phyloP scores from a whole-genome alignment of 2,888 invertebrate genomes.

The Crematogaster levior region DNA sequence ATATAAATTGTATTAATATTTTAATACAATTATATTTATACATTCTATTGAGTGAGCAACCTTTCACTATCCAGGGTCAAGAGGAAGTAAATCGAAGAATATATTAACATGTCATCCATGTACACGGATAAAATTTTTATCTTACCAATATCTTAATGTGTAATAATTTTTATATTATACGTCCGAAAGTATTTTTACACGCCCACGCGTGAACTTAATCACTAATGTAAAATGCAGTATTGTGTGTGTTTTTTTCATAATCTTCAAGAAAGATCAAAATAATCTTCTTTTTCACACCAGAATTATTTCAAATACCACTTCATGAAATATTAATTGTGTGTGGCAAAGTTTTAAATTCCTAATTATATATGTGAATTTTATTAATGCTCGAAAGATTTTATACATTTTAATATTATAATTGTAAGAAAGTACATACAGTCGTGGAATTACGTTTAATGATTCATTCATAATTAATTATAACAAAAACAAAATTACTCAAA shows the following conservation, averaged over 20 bases:
- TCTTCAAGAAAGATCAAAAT: not conserved
- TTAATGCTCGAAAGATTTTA: not conserved
- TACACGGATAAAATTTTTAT: not conserved
- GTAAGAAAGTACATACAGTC: not conserved
- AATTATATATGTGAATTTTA: not conserved
- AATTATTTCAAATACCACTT: not conserved
- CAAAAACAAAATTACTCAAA: not conserved
- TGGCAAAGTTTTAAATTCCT: not conserved
- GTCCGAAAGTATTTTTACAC: not conserved
- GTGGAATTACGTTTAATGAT: not conserved
- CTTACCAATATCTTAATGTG: not conserved
- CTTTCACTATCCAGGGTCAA: not conserved
- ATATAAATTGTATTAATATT: not conserved
- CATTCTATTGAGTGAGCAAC: not conserved
- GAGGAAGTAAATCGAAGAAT: not conserved
- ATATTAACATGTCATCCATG: too few species aligned
- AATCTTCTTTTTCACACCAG: not conserved
- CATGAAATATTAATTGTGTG: not conserved
- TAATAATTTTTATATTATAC: not conserved
- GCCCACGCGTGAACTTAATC: not conserved
- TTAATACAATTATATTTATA: too few species aligned
- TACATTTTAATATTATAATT: not conserved
- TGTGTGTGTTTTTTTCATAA: not conserved
- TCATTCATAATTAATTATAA: not conserved
- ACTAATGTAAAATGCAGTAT: too few species aligned